Evolutionary conservation across 1,140 invertebrate species (phyloP), one percentile per base, ranked within the genome.

Genomic region (Bombus cullumanus): DNA sequence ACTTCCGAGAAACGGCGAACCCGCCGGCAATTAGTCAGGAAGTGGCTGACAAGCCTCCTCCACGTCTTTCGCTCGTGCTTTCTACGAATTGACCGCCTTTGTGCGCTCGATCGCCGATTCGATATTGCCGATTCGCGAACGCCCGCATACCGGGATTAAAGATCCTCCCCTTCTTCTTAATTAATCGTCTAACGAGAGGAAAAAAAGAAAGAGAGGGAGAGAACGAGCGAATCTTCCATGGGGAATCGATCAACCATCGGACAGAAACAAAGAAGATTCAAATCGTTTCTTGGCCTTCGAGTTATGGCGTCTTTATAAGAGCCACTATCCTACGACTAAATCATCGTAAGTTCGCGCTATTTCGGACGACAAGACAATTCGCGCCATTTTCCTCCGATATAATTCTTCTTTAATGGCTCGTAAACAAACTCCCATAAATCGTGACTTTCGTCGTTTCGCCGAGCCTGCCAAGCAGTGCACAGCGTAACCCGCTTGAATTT

Each of bases 21-120:
- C 74, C 76, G 69, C 83, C 86, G 88, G 86, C 91, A 92, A 92
- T 92, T 92, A 92, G 91, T 92, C 91, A 92, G 91, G 91, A 92
- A 92, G 91, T 92, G 88, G 85, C 88, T 88, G 90, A 88, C 91
- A 90, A 90, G 88, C 91, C 89, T 88, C 85, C 83, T 86, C 89
- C 86, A 69, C 86, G 85, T 88, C 64, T 76, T 57, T 43, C 77
- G 74, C 73, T 72, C 85, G 86, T 85, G 88, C 89, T 90, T 90
- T 90, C 59, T 59, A 64, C 86, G 88, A 85, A 90, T 85, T 80
- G 88, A 79, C 83, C 88, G 85, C 73, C 64, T 66, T 87, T 71
- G 59, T 77, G 57, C 71, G 66, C 88, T 81, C 88, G 88, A 73
- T 81, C 89, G 79, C 79, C 69, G 69, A 83, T 59, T 72, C 81